Base-by-base conservation (phyloP, 2,797 vertebrate genomes). In the Sciurus vulgaris region DNA sequence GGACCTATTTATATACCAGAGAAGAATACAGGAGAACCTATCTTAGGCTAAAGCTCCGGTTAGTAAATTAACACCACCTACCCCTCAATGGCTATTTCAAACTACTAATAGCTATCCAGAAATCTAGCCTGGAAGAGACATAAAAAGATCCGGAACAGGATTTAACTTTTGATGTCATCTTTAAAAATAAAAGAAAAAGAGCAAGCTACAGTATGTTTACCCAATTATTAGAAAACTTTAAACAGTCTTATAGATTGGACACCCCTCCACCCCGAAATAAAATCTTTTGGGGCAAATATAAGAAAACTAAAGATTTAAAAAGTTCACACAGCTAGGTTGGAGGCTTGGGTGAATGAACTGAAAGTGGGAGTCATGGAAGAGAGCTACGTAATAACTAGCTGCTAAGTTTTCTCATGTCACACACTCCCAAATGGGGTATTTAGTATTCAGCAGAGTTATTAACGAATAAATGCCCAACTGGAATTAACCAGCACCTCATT, bases 401-500 rank as follows among this genome's bases (percentile, higher is more conserved):
- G 22, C 65, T 54, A 86, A 77, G 41, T 76, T 91, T 91, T 91
- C 91, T 93, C 73, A 0, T n/a, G 74, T 67, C 3, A 10, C 33
- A 85, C 24, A 70, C 61, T 85, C 83, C 65, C 81, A 69, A 96
- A 63, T 54, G 85, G 73, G 72, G 63, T 90, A 76, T 56, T 92
- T 63, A 61, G 70, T 14, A 74, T 67, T 89, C 85, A n/a, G 54
- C 74, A 85, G 86, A 89, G 63, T 95, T 95, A 94, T 70, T 94
- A 97, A 89, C 0, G 20, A 93, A 84, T 73, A 93, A 73, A 81
- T 86, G 49, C 38, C 72, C 30, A 6, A 77, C 78, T 84, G 79
- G 92, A 96, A 96, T 96, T 90, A 95, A 77, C 92, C 74, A 81
- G 93, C 30, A 88, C 83, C 51, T 96, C 85, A 94, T 76, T 95